phyloP scores from a whole-genome alignment of 2,888 invertebrate species.

The Phoenoteleia sp. region DNA sequence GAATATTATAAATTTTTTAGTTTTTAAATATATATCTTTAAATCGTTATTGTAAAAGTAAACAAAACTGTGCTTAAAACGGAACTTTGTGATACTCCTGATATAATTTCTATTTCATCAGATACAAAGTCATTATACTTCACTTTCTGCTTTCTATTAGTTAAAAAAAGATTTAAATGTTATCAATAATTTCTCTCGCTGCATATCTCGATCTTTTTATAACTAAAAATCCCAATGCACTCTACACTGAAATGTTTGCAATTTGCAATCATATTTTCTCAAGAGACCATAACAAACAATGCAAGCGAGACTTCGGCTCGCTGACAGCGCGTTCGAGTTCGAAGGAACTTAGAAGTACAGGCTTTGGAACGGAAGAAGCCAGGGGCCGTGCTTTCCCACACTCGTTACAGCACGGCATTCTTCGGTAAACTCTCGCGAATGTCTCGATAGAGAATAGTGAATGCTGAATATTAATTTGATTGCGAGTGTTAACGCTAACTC shows the following conservation, averaged over 20 bases:
- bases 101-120: too few species aligned
- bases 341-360: conserved; percentile 70
- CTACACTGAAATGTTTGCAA: conserved; percentile 18
- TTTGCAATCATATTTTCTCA: conserved; percentile 20
- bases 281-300: conserved; percentile 65
- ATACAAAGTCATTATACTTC: too few species aligned
- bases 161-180: too few species aligned
- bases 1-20: too few species aligned
- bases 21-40: too few species aligned
- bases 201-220: too few species aligned
- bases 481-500: conserved; percentile 23
- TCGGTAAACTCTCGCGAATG: conserved; percentile 68
- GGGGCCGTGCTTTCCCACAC: conserved; percentile 71
- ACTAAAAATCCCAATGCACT: background rate
- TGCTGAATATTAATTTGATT: conserved; percentile 63
- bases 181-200: too few species aligned
- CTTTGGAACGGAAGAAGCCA: conserved; percentile 70
- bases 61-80: too few species aligned
- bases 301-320: conserved; percentile 51
- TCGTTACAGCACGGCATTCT: conserved; percentile 69
- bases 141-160: too few species aligned
- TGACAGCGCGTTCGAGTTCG: conserved; percentile 57
- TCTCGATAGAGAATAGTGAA: conserved; percentile 67
- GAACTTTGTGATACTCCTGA: too few species aligned
- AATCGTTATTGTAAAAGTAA: too few species aligned